A percentile compares a stretch with the other conserved stretches of the same genome.
Evolutionary conservation across 1,140 invertebrate genomes (phyloP).

Genomic region (Bilobella aurantiaca): DNA sequence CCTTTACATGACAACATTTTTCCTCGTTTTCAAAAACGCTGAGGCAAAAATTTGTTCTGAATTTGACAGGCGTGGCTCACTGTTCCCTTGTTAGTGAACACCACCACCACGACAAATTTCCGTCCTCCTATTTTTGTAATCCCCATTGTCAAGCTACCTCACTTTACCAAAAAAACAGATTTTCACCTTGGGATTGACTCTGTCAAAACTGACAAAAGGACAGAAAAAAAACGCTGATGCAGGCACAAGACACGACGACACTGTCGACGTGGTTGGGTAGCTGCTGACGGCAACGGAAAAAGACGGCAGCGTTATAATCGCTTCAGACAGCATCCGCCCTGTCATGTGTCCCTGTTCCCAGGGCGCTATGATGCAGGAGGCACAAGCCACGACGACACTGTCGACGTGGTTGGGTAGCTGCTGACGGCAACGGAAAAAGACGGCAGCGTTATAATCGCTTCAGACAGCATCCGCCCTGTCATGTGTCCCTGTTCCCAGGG

Average conservation of each 20-base stretch:
- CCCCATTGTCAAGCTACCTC: too few relatives aligned
- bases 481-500: constrained; percentile 20
- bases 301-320: background rate
- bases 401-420: background rate
- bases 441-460: background rate
- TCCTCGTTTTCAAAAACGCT: too few relatives aligned
- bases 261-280: background rate
- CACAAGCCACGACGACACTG: background rate
- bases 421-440: background rate
- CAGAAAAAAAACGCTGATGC: too few relatives aligned
- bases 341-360: constrained; percentile 22
- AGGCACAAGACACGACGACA: background rate
- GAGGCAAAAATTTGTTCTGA: too few relatives aligned
- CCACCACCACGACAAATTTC: background rate
- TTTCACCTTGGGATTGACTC: constrained; percentile 1
- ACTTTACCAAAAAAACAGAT: constrained; percentile 2
- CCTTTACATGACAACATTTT: background rate
- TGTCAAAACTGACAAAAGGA: too few relatives aligned
- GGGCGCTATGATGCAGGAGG: background rate
- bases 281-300: background rate
- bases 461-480: too few relatives aligned
- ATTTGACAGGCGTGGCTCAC: background rate
- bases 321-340: too few relatives aligned
- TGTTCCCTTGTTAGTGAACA: too few relatives aligned
- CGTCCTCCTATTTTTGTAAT: background rate